A percentile compares a stretch with the other conserved stretches of the same genome.
Evolutionary conservation across 2,113 vertebrate genomes (phyloP).

Genomic region (Cryptomyrus ogoouensis): DNA sequence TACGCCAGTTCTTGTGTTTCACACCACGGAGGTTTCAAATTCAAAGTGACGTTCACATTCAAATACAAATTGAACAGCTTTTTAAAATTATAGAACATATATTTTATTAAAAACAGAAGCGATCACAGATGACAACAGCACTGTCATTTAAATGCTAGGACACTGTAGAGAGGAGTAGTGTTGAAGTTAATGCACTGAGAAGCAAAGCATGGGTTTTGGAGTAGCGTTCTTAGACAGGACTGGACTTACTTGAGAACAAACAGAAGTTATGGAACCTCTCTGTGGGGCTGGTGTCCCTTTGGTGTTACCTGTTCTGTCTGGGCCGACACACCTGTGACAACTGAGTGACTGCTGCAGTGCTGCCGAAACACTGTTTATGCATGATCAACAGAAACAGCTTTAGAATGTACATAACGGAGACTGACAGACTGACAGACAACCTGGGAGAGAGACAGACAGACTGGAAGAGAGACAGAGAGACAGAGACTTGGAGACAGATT

Average conservation of each 20-base stretch:
- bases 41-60: neutral
- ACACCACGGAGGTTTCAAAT: neutral
- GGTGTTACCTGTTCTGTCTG: slow-evolving; percentile 40
- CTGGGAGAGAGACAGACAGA: too few relatives aligned
- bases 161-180: neutral
- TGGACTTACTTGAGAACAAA: neutral
- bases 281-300: slow-evolving; percentile 48
- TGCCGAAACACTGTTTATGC: neutral
- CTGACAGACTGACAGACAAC: too few relatives aligned
- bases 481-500: neutral
- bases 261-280: slow-evolving; percentile 38
- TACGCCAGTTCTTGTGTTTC: neutral
- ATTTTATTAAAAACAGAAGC: neutral
- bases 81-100: neutral
- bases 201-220: neutral
- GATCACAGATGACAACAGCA: neutral
- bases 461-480: too few relatives aligned
- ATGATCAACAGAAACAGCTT: neutral
- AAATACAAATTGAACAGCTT: neutral
- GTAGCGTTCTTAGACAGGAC: neutral
- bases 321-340: neutral
- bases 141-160: neutral
- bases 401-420: neutral
- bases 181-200: neutral
- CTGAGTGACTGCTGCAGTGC: neutral